These are phyloP conservation scores for Chromoteleia sp. DNA, from an alignment of 2,888 invertebrate species.

Conservation along the genomic window DNA sequence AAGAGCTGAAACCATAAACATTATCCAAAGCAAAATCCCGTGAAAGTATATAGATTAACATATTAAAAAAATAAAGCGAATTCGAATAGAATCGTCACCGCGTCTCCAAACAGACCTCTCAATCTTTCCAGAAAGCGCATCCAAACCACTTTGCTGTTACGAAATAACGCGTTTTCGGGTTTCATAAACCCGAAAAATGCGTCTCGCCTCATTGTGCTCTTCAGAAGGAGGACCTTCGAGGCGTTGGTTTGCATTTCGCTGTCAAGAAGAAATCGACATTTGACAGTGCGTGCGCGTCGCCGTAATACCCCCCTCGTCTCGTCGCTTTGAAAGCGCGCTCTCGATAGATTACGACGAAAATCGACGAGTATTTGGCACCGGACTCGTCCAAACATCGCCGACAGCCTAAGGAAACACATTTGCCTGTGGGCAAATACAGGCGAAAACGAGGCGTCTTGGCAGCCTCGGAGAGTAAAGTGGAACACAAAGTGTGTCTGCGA, in stretches of 20 bases:
- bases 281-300: conserved; percentile 27
- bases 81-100: too few relatives aligned
- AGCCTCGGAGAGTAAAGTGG: conserved; percentile 77
- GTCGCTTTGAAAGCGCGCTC: conserved; percentile 67
- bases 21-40: too few relatives aligned
- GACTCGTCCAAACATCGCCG: conserved; percentile 81
- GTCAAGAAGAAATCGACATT: conserved; percentile 28
- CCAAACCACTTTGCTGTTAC: conserved; percentile 4
- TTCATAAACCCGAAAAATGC: conserved; percentile 16
- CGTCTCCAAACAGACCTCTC: too few relatives aligned
- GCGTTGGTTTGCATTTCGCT: conserved; percentile 15
- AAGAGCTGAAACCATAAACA: too few relatives aligned
- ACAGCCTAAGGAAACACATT: conserved; percentile 84
- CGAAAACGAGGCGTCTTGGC: conserved; percentile 74
- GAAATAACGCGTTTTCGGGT: conserved; percentile 23
- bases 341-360: conserved; percentile 72
- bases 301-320: conserved; percentile 54
- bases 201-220: background rate
- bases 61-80: too few relatives aligned
- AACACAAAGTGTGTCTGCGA: conserved; percentile 81
- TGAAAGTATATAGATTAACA: too few relatives aligned
- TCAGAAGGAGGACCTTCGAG: background rate
- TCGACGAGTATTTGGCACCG: conserved; percentile 73
- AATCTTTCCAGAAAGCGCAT: background rate
- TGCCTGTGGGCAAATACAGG: conserved; percentile 82